A percentile compares a stretch with the other conserved stretches of the same genome.
Conservation (phyloP, 1,140 invertebrate genomes). For the Brachionus paranguensis region DNA sequence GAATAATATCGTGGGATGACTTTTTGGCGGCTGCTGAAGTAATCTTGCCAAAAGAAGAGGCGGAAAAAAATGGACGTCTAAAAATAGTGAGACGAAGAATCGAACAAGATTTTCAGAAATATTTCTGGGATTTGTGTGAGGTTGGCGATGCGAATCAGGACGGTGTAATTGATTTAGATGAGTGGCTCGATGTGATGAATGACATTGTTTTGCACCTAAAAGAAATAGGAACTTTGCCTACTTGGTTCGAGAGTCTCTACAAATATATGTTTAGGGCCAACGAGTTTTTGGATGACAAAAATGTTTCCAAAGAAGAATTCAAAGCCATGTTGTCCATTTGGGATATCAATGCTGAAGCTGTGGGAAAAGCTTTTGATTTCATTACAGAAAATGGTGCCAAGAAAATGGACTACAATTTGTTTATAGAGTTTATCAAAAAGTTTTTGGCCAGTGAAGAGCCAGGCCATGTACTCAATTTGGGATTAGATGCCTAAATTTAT, state of each 20-base stretch:
- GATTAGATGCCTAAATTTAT: constrained; percentile 9
- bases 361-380: constrained; percentile 36
- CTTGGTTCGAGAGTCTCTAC: constrained; percentile 39
- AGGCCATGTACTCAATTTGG: constrained; percentile 26
- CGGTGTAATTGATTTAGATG: constrained; percentile 38
- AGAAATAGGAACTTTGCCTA: constrained; percentile 23
- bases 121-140: constrained; percentile 41
- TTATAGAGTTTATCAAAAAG: constrained; percentile 35
- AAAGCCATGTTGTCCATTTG: constrained; percentile 12
- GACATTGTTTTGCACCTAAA: constrained; percentile 31
- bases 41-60: constrained; percentile 29
- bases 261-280: constrained; percentile 23
- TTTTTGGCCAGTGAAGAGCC: constrained; percentile 30
- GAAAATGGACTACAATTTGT: constrained; percentile 37
- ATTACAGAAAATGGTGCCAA: constrained; percentile 38
- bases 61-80: constrained; percentile 27
- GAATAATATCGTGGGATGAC: constrained; percentile 29
- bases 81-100: constrained; percentile 26
- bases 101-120: constrained; percentile 41
- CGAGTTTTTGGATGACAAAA: constrained; percentile 39
- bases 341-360: constrained; percentile 22
- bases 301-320: constrained; percentile 37
- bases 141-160: constrained; percentile 40
- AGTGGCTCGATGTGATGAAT: constrained; percentile 41
- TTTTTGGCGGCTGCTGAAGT: constrained; percentile 34